phyloP scores from a whole-genome alignment of 1,140 invertebrate species.

The Phortica variegata region DNA sequence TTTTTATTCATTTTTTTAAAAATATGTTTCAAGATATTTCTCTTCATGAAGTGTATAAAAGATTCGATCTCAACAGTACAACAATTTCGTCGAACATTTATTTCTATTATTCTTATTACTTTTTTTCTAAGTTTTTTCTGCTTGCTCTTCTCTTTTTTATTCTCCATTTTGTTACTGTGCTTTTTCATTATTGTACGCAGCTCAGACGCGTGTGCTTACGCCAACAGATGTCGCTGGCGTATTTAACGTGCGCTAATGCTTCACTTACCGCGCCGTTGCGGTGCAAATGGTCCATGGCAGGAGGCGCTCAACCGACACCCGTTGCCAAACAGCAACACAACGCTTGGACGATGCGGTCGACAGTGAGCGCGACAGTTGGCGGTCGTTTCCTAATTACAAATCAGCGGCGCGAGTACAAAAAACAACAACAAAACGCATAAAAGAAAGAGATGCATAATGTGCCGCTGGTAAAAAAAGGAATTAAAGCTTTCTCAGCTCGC shows the following conservation, averaged over 20 bases:
- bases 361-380: slow-evolving; percentile 50
- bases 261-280: slow-evolving; percentile 24
- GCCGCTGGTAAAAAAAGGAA: slow-evolving; percentile 17
- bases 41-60: too few relatives aligned
- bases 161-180: not conserved
- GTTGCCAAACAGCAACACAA: too few relatives aligned
- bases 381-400: slow-evolving; percentile 56
- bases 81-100: too few relatives aligned
- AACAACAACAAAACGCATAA: slow-evolving; percentile 13
- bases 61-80: too few relatives aligned
- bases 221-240: slow-evolving; percentile 45
- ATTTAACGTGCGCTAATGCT: slow-evolving; percentile 53
- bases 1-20: not conserved
- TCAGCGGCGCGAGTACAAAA: slow-evolving; percentile 33
- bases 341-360: slow-evolving; percentile 4
- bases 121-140: slow-evolving; percentile 16
- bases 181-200: not conserved
- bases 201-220: not conserved
- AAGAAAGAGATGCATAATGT: slow-evolving; percentile 11
- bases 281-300: slow-evolving; percentile 44
- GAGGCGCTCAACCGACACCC: too few relatives aligned
- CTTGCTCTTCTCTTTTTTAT: not conserved
- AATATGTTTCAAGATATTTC: not conserved
- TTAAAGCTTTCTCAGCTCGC: slow-evolving; percentile 12
- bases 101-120: too few relatives aligned